Evolutionary conservation across 1,140 invertebrate genomes (phyloP), one percentile per base, ranked within the genome.

Genomic region (Papilio polyxenes): DNA sequence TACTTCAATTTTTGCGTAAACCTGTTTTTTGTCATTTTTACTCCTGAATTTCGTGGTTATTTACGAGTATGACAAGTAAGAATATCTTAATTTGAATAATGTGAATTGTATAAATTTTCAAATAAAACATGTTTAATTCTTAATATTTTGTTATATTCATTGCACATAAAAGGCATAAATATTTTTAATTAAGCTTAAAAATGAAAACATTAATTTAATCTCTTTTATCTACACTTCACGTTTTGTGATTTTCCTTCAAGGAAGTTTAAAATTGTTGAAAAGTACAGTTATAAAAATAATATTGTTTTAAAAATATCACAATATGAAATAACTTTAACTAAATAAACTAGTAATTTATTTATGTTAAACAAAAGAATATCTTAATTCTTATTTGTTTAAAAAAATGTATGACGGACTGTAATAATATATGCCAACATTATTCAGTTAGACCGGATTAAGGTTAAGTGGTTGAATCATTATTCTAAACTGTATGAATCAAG

Each of bases 381-480:
- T n/a, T 59, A 17, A 59, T 59, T 59, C n/a, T 59, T 59, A 59
- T 59, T 59, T 59, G 49, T 11, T 51, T 51, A 51, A 51, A 51
- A 53, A 53, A 53, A 17, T 53, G 15, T 53, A 17, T 53, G 15
- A 17, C 49, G 3, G 15, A 53, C 51, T 2, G 51, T 53, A 53
- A 23, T 40, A 72, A 72, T 37, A 37, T 37, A 37, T 37, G 31
- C 31, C 31, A 72, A 72, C 31, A 72, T 51, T 53, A 53, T 77
- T 53, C 49, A 51, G 49, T 77, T 77, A 51, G 7, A 49, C 20
- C 13, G 2, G 20, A 48, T 51, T 77, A 49, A 77, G 48, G 75
- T 56, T 77, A 77, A 77, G 23, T 77, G 48, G 49, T 31, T 77
- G 23, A 23, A 77, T 53, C 17, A n/a, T 75, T 49, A n/a, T 53